phyloP scores from a whole-genome alignment of 2,888 invertebrate genomes.

The Ethmia dodecea region DNA sequence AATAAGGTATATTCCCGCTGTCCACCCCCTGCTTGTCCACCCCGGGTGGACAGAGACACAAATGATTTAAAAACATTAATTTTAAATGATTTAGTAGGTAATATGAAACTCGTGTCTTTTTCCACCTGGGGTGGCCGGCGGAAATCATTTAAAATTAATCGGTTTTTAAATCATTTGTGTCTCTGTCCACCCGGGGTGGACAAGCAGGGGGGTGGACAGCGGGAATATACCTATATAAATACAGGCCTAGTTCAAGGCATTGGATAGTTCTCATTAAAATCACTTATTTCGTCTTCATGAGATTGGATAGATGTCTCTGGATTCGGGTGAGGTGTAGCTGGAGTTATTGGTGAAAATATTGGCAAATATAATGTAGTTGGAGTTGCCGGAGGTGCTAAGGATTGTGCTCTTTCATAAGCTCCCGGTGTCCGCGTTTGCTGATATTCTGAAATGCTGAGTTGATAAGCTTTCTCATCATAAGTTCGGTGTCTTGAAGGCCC shows the following conservation, averaged over 20 bases:
- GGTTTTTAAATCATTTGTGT: too few species aligned
- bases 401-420: constrained; percentile 16
- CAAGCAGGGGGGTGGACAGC: too few species aligned
- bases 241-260: constrained; percentile 19
- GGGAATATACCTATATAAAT: too few species aligned
- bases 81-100: too few species aligned
- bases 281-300: constrained; percentile 19
- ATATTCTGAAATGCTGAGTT: constrained; percentile 19
- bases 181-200: too few species aligned
- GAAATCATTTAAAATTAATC: too few species aligned
- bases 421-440: constrained; percentile 18
- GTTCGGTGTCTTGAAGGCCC: constrained; percentile 16
- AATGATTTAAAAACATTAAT: too few species aligned
- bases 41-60: too few species aligned
- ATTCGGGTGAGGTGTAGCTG: constrained; percentile 19
- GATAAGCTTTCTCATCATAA: constrained; percentile 17
- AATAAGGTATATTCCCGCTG: too few species aligned
- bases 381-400: constrained; percentile 15
- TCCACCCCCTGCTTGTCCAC: too few species aligned
- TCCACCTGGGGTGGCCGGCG: too few species aligned
- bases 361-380: constrained; percentile 12
- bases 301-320: constrained; percentile 19
- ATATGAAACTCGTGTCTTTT: too few species aligned
- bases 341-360: constrained; percentile 15
- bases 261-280: constrained; percentile 19